Conservation (phyloP, 2,888 invertebrate genomes). For the Heterodera filipjevi region DNA sequence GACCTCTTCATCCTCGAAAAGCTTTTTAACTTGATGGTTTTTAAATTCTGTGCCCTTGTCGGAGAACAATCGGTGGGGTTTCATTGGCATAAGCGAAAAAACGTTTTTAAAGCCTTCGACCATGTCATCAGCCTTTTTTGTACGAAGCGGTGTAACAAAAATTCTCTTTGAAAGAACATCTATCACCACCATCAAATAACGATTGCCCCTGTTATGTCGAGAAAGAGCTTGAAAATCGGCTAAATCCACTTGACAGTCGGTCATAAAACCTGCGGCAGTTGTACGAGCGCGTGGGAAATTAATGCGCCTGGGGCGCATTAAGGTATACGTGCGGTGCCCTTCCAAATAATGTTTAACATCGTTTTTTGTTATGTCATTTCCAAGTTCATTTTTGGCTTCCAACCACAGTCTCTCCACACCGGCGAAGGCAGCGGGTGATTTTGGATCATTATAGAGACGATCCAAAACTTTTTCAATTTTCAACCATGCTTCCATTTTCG, state of each 20-base stretch:
- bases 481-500: not conserved
- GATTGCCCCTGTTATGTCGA: slow-evolving; percentile 25
- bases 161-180: slow-evolving; percentile 23
- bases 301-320: slow-evolving; percentile 11
- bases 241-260: slow-evolving; percentile 20
- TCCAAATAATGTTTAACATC: slow-evolving; percentile 12
- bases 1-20: slow-evolving; percentile 16
- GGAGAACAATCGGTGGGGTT: slow-evolving; percentile 25
- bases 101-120: not conserved
- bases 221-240: slow-evolving; percentile 18
- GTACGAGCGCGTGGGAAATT: slow-evolving; percentile 1
- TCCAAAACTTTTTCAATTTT: not conserved
- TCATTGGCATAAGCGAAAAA: slow-evolving; percentile 29
- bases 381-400: not conserved
- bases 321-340: slow-evolving; percentile 18
- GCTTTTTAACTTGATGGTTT: slow-evolving; percentile 12
- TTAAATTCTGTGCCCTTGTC: slow-evolving; percentile 23
- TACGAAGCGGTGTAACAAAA: slow-evolving; percentile 15
- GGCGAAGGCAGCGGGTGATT: slow-evolving; percentile 17
- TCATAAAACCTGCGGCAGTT: slow-evolving; percentile 15
- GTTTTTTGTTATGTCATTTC: not conserved
- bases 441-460: slow-evolving; percentile 4
- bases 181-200: slow-evolving; percentile 20
- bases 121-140: slow-evolving; percentile 23
- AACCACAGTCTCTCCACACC: slow-evolving; percentile 8